Evolutionary conservation across 2,113 vertebrate species (phyloP), one percentile per base, ranked within the genome.

Genomic region (Clarias magur): DNA sequence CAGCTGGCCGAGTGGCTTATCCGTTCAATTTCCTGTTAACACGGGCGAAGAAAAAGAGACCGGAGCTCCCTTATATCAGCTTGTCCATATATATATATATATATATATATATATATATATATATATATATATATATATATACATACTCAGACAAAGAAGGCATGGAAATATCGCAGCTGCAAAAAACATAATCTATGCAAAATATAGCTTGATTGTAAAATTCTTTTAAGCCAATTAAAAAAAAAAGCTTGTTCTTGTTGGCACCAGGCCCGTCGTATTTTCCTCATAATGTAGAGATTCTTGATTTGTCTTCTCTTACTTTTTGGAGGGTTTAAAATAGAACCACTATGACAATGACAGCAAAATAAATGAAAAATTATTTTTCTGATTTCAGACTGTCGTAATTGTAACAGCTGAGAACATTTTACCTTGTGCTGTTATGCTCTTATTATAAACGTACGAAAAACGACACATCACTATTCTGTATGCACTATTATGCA

Each of bases 21-120:
- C 79, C 68, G 4, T 87, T 87, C 79, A 70, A 82, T 82, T 82
- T 82, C 80, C 85, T 81, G 85, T 62, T 48, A 72, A 81, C 38
- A 80, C 25, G 56, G 65, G n/a, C 16, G 23, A 42, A 21, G 38
- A 84, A 72, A 42, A 65, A 27, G 42, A 54, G 25, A 25, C 62
- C n/a, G 3, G 34, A 63, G 73, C 54, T 8, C 10, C 30, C 15
- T 56, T 59, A n/a, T 70, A 70, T 80, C 67, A 81, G 38, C 76
- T 76, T 13, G 21, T 67, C 16, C 16, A n/a, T n/a, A n/a, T n/a
- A n/a, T n/a, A n/a, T n/a, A n/a, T n/a, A n/a, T n/a, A n/a, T n/a
- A n/a, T n/a, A n/a, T n/a, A n/a, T n/a, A n/a, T n/a, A n/a, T n/a
- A n/a, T n/a, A n/a, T n/a, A n/a, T n/a, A n/a, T n/a, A n/a, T n/a